Percentiles rank a stretch among this genome's conserved stretches.
These are phyloP conservation scores for Suillia variegata DNA, from an alignment of 2,888 invertebrate species.

Conservation along the genomic window DNA sequence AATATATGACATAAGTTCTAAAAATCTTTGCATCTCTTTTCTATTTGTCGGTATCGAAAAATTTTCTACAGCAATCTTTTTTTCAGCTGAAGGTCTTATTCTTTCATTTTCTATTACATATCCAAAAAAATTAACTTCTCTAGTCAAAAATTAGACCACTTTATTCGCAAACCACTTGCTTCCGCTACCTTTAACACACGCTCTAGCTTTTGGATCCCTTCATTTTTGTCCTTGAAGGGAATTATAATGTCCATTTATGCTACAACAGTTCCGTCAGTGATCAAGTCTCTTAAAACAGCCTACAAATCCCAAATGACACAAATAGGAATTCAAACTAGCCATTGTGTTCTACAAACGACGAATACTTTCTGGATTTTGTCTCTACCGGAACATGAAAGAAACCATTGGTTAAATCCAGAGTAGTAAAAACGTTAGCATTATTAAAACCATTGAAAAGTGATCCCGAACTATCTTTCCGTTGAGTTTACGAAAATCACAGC, in stretches of 20 bases:
- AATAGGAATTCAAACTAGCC: too few relatives aligned
- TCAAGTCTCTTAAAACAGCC: conserved; percentile 7
- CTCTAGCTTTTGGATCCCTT: conserved; percentile 8
- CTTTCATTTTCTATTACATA: conserved; percentile 6
- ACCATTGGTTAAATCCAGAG: conserved; percentile 9
- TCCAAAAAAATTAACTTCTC: not conserved
- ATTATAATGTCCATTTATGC: conserved; percentile 11
- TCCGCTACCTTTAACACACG: not conserved
- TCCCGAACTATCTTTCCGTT: conserved; percentile 14
- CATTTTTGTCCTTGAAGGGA: conserved; percentile 6
- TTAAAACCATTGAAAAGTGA: conserved; percentile 19
- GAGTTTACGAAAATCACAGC: conserved; percentile 22
- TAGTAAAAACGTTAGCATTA: conserved; percentile 14
- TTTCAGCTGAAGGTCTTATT: conserved; percentile 8
- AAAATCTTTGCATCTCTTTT: conserved; percentile 16
- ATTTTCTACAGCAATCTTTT: conserved; percentile 1
- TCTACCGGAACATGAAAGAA: conserved; percentile 19
- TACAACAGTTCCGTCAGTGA: not conserved
- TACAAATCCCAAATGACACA: conserved; percentile 5
- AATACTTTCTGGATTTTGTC: conserved; percentile 12
- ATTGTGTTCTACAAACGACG: conserved; percentile 10
- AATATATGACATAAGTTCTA: conserved; percentile 18
- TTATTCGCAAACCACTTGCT: not conserved
- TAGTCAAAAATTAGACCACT: not conserved
- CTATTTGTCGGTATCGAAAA: conserved; percentile 15